Evolutionary conservation across 2,888 invertebrate genomes (phyloP).

Genomic region (Diogma glabrata): DNA sequence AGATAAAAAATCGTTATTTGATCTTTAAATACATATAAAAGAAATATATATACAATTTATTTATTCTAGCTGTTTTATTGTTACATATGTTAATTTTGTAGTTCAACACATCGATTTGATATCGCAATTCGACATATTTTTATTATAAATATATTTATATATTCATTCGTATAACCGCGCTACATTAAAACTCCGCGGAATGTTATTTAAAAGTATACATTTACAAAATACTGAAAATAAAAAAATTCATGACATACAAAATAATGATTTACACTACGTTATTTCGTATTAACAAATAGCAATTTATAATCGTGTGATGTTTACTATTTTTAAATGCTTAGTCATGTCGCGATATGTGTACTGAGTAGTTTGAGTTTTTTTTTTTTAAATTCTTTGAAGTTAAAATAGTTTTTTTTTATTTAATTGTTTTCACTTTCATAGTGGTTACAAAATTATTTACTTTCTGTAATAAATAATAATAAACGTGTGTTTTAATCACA

Average conservation of each 20-base stretch:
- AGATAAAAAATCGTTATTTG: no score
- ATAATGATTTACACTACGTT: constrained; percentile 6
- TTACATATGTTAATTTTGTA: background rate
- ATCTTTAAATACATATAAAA: no score
- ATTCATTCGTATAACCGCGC: no score
- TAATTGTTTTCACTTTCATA: background rate
- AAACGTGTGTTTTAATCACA: no score
- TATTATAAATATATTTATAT: constrained; percentile 1
- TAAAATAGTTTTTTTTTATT: background rate
- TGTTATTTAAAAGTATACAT: no score
- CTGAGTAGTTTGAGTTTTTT: constrained; percentile 13
- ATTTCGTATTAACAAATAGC: constrained; percentile 9
- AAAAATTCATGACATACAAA: constrained; percentile 9
- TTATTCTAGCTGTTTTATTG: constrained; percentile 4
- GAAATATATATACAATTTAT: no score
- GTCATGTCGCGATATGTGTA: constrained; percentile 26
- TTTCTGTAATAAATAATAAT: constrained; percentile 7
- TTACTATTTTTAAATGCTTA: constrained; percentile 39
- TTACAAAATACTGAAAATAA: background rate
- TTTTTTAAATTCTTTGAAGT: background rate
- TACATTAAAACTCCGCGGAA: no score
- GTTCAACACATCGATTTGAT: constrained; percentile 6
- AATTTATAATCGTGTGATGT: constrained; percentile 20
- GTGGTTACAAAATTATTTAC: background rate
- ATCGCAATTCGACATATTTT: constrained; percentile 7